phyloP scores from a whole-genome alignment of 2,797 vertebrate genomes.

The Pelodytes ibericus region DNA sequence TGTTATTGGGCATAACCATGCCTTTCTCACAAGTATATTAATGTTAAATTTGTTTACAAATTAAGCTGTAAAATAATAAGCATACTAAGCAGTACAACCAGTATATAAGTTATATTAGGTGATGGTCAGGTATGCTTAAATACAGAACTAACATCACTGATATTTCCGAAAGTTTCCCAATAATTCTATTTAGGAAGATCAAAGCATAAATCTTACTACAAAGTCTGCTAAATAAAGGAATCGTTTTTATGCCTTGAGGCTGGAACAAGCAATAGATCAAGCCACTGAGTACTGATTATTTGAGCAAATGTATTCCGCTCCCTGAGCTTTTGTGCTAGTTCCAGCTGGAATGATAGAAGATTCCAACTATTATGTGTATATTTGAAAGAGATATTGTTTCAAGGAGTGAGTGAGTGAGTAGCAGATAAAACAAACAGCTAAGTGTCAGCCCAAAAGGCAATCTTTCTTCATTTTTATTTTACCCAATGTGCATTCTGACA shows the following conservation, averaged over 20 bases:
- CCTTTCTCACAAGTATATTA: no score
- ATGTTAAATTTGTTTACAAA: no score
- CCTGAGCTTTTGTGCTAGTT: conserved; percentile 56
- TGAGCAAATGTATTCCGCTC: conserved; percentile 59
- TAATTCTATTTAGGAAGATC: background rate
- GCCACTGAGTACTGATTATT: conserved; percentile 39
- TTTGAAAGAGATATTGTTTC: conserved; percentile 77
- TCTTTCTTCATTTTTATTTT: conserved; percentile 65
- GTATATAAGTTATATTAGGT: no score
- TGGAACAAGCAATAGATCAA: conserved; percentile 54
- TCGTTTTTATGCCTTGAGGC: conserved; percentile 48
- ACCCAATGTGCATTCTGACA: conserved; percentile 65
- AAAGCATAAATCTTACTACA: conserved; percentile 4
- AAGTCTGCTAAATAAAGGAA: conserved; percentile 47
- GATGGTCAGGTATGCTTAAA: background rate
- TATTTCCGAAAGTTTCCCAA: background rate
- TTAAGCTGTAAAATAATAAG: no score
- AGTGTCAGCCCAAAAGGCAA: conserved; percentile 69
- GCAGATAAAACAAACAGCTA: conserved; percentile 70
- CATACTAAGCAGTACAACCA: no score
- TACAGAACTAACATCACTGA: background rate
- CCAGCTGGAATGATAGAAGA: conserved; percentile 69
- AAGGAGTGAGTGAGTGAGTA: conserved; percentile 70
- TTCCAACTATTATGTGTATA: conserved; percentile 70
- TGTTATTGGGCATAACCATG: no score